Percentiles rank a stretch among this genome's conserved stretches.
Conservation (phyloP, 1,140 invertebrate genomes). For the Zophobas atratus region DNA sequence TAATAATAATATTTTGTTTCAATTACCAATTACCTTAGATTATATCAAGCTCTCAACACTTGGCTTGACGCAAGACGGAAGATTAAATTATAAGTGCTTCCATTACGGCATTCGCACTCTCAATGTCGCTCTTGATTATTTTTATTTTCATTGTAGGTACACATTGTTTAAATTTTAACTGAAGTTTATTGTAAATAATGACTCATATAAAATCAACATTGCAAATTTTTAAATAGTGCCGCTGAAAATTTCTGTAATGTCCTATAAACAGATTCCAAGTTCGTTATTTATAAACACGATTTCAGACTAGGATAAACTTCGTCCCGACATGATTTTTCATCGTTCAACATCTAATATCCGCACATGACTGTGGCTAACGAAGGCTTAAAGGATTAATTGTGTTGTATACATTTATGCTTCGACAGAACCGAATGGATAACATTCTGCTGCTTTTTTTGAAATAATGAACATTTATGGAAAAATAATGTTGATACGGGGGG, state of each 20-base stretch:
- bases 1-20: slow-evolving; percentile 23
- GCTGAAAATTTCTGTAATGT: neutral
- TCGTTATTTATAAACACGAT: neutral
- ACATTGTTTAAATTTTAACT: no score
- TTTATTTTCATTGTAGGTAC: neutral
- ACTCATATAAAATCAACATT: neutral
- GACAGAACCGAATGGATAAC: no score
- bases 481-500: neutral
- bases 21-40: slow-evolving; percentile 26
- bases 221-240: neutral
- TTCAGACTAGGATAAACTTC: neutral
- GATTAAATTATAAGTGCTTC: neutral
- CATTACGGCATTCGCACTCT: slow-evolving; percentile 4
- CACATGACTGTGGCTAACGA: slow-evolving; percentile 4
- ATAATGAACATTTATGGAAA: neutral
- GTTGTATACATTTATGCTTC: no score
- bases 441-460: neutral
- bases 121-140: neutral
- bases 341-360: neutral
- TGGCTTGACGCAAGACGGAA: neutral
- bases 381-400: neutral
- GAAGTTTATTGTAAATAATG: neutral
- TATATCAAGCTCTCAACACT: slow-evolving; percentile 6
- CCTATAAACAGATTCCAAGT: neutral
- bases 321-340: slow-evolving; percentile 1